These are phyloP conservation scores for Cryptomyrus ogoouensis DNA, from an alignment of 2,113 vertebrate genomes.

Conservation along the genomic window DNA sequence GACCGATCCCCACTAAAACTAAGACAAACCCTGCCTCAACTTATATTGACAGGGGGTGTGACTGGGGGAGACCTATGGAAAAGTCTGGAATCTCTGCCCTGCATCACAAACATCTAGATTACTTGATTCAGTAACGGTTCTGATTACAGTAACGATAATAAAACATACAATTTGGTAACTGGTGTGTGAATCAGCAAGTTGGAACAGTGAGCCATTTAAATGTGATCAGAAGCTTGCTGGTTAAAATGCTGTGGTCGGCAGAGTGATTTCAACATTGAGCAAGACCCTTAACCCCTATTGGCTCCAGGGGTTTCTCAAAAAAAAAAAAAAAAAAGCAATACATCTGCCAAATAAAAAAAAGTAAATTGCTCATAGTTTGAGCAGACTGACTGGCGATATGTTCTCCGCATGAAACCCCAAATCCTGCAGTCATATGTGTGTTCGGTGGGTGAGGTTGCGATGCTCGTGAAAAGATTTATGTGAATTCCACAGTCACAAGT, in stretches of 20 bases:
- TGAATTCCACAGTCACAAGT: slow-evolving; percentile 21
- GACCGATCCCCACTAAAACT: background rate
- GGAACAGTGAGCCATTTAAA: background rate
- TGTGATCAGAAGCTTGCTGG: background rate
- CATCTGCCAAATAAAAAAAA: background rate
- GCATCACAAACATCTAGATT: background rate
- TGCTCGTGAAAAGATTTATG: slow-evolving; percentile 19
- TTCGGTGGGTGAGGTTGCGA: background rate
- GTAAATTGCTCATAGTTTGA: background rate
- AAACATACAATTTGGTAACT: background rate
- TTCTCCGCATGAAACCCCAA: background rate
- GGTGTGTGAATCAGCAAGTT: background rate
- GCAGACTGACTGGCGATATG: background rate
- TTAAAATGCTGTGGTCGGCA: background rate
- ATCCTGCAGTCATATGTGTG: background rate
- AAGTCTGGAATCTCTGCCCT: background rate
- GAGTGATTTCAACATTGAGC: background rate
- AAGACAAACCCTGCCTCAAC: background rate
- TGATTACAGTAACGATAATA: background rate
- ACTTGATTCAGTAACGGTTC: background rate
- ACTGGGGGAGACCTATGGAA: background rate
- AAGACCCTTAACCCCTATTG: background rate
- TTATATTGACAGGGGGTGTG: background rate
- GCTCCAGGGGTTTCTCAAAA: background rate
- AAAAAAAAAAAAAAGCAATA: background rate